Evolutionary conservation across 1,140 invertebrate species (phyloP), one percentile per base, ranked within the genome.

Genomic region (Drosophila ananassae): DNA sequence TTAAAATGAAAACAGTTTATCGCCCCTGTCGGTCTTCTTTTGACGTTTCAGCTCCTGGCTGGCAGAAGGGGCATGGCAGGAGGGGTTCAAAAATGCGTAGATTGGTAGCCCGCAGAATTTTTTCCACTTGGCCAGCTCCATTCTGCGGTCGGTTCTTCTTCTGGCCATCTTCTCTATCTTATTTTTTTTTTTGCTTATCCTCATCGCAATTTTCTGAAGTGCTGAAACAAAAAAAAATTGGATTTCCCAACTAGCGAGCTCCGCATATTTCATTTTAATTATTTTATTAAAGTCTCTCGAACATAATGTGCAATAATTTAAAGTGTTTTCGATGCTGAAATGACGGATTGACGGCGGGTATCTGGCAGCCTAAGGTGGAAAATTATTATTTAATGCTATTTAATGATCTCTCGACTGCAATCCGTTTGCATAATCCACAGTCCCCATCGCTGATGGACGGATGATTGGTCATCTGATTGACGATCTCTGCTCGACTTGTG

Each of bases 191-290:
- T 51, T 10, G 54, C 21, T 7, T 17, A 47, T 44, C 32, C 48
- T 32, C 54, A 63, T 60, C 52, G 61, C 68, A 82, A 73, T 83
- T 73, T 76, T 48, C 64, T 72, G 50, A 72, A 76, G 64, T 77
- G 62, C 53, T 13, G 48, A 32, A 47, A 51, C 44, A 28, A 61
- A 59, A 51, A 63, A 63, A 61, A 44, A 44, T 13, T 34, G 46
- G 50, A 44, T 74, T 71, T 59, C 28, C 66, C 52, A 67, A 60
- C 58, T 56, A 13, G 53, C 52, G 21, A 76, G 61, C 74, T 54
- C 60, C 56, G 73, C 82, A 85, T 77, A 77, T 77, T 85, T 85
- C 60, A 64, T 74, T 85, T 81, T 87, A 85, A 87, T 85, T 87
- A 85, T 85, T 85, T 85, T 85, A 81, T 85, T 85, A 85, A 85